Percentiles rank a stretch among this genome's conserved stretches.
Evolutionary conservation across 2,113 vertebrate genomes (phyloP).

Genomic region (Aythya baeri): DNA sequence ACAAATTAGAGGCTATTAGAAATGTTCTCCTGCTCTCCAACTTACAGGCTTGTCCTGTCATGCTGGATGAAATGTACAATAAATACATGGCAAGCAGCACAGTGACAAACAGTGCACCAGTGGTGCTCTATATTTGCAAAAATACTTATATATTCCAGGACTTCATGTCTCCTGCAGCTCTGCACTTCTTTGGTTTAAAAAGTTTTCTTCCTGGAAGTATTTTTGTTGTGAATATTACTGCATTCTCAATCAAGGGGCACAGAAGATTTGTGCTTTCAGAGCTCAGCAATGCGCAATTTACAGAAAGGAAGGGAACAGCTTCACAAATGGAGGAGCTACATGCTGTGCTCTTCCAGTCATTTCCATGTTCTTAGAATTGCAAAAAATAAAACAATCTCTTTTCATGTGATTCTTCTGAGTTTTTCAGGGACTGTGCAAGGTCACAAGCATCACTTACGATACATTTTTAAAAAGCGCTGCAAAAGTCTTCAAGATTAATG

Average conservation of each 20-base stretch:
- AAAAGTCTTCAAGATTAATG: not conserved
- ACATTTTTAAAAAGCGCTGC: not conserved
- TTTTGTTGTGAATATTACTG: not conserved
- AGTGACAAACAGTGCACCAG: not conserved
- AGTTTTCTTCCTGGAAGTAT: not conserved
- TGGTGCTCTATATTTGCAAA: not conserved
- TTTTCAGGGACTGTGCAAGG: conserved; percentile 8
- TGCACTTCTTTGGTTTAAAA: not conserved
- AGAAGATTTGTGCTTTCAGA: not conserved
- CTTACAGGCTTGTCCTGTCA: not conserved
- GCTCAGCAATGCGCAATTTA: not conserved
- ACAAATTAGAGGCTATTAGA: not conserved
- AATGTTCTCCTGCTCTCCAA: not conserved
- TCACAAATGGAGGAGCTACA: not conserved
- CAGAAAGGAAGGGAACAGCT: not conserved
- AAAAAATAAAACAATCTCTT: conserved; percentile 15
- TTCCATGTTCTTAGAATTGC: not conserved
- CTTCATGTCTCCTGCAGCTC: not conserved
- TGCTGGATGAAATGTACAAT: not conserved
- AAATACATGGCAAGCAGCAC: not conserved
- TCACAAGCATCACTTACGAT: not conserved
- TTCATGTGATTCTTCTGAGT: not conserved
- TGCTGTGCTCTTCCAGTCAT: not conserved
- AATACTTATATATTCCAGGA: not conserved
- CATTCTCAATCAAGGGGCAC: not conserved